These are phyloP conservation scores for Zootermopsis nevadensis DNA, from an alignment of 2,888 invertebrate species.

Conservation along the genomic window DNA sequence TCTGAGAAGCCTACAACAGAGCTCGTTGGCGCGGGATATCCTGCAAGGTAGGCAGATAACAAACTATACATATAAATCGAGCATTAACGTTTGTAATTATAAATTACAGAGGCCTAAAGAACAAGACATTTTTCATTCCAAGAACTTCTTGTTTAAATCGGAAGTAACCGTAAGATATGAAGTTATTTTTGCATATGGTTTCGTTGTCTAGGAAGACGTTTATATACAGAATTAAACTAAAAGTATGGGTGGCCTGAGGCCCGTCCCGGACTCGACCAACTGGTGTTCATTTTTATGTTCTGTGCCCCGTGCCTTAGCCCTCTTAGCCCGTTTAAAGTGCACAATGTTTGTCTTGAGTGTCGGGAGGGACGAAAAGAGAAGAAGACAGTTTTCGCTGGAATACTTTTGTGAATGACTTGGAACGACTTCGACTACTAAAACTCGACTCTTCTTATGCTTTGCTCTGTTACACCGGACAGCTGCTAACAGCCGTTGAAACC, in stretches of 20 bases:
- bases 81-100: no score
- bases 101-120: no score
- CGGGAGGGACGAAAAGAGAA: not conserved
- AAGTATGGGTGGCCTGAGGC: constrained; percentile 19
- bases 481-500: constrained; percentile 37
- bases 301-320: not conserved
- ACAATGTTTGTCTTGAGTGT: constrained; percentile 33
- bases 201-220: constrained; percentile 18
- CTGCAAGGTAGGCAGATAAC: constrained; percentile 58
- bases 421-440: not conserved
- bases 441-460: not conserved
- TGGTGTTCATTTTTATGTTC: constrained; percentile 3
- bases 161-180: not conserved
- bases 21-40: constrained; percentile 63
- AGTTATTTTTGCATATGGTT: constrained; percentile 19
- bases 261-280: not conserved
- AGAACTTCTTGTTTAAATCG: no score
- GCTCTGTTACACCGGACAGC: constrained; percentile 47
- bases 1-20: constrained; percentile 67
- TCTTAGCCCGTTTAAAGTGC: constrained; percentile 22
- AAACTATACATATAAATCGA: no score
- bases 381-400: constrained; percentile 7
- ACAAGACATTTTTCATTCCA: no score
- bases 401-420: constrained; percentile 19
- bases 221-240: constrained; percentile 14